Conservation (phyloP, 2,797 vertebrate species). For the Amblyraja radiata region DNA sequence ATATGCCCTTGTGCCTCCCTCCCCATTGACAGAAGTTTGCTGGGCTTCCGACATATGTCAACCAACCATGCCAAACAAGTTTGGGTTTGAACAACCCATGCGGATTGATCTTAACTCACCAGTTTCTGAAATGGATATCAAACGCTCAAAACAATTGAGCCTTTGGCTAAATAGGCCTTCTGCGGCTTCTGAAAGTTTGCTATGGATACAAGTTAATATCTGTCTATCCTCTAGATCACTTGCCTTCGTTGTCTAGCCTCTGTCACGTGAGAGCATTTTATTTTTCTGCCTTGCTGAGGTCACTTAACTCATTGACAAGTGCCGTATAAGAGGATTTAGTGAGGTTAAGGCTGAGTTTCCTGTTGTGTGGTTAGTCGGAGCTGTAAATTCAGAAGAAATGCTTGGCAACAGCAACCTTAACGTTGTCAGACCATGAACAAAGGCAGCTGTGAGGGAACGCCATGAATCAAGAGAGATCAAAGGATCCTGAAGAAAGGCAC, state of each 20-base stretch:
- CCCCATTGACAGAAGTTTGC: not conserved
- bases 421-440: conserved; percentile 13
- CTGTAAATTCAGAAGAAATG: conserved; percentile 23
- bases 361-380: not conserved
- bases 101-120: not conserved
- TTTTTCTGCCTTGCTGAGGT: not conserved
- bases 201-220: not conserved
- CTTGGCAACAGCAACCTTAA: conserved; percentile 13
- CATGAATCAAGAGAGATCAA: conserved; percentile 2
- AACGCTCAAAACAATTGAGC: not conserved
- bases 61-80: conserved; percentile 7
- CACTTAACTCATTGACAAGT: not conserved
- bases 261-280: not conserved
- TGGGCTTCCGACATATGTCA: not conserved
- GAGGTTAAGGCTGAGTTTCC: not conserved
- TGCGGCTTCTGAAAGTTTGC: not conserved
- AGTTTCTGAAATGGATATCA: not conserved
- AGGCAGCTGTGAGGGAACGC: conserved; percentile 1
- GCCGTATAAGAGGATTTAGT: conserved; percentile 9
- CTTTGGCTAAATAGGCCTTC: not conserved
- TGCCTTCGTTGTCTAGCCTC: not conserved
- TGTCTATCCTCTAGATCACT: not conserved
- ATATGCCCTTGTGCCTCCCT: not conserved
- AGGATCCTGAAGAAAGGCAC: not conserved
- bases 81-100: not conserved